phyloP scores from a whole-genome alignment of 1,140 invertebrate species.

The Heliconius nattereri region DNA sequence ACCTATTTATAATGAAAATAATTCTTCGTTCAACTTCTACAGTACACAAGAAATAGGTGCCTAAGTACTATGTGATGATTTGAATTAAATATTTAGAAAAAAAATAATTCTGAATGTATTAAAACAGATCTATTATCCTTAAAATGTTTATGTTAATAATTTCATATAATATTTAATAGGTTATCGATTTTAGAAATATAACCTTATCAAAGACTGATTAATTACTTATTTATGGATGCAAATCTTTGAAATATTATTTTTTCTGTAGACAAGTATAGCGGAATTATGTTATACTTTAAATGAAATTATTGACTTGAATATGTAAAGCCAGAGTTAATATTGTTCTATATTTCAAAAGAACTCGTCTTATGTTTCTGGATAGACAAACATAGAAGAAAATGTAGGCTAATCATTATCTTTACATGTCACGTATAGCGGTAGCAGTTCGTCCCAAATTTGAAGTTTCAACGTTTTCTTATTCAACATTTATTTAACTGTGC shows the following conservation, averaged over 20 bases:
- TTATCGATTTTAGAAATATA: constrained; percentile 45
- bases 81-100: constrained; percentile 22
- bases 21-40: not conserved
- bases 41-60: constrained; percentile 37
- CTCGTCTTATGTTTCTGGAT: not conserved
- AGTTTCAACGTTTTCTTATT: constrained; percentile 19
- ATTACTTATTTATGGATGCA: constrained; percentile 44
- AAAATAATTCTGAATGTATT: constrained; percentile 1
- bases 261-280: constrained; percentile 1
- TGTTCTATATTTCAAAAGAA: not conserved
- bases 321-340: not conserved
- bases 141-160: constrained; percentile 23
- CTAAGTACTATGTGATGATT: constrained; percentile 44
- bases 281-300: not conserved
- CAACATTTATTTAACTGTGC: not conserved
- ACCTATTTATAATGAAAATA: not conserved
- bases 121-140: constrained; percentile 12
- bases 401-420: constrained; percentile 32
- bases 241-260: constrained; percentile 18
- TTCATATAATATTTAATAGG: constrained; percentile 34
- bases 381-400: constrained; percentile 29
- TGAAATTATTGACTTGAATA: not conserved
- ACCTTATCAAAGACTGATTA: constrained; percentile 52
- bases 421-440: constrained; percentile 35
- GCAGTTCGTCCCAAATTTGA: constrained; percentile 33